Conservation (phyloP, 2,113 vertebrate genomes). For the Lepus timidus region DNA sequence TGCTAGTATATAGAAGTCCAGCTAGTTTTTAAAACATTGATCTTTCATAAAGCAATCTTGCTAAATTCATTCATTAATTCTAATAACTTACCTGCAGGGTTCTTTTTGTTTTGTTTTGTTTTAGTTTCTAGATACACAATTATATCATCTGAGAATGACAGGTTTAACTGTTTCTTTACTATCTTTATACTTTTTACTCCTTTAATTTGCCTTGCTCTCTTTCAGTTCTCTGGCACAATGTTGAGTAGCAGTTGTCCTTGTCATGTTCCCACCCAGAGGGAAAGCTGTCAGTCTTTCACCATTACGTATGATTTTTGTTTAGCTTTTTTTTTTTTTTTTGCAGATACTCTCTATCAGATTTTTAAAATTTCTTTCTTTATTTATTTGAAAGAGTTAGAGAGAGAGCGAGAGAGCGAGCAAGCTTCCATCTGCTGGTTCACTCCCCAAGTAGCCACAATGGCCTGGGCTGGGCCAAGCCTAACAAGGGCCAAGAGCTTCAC, state of each 20-base stretch:
- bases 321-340: background rate
- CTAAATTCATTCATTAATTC: conserved; percentile 50
- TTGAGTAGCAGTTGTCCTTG: background rate
- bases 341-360: background rate
- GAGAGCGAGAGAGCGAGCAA: no score
- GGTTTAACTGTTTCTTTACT: conserved; percentile 29
- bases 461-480: no score
- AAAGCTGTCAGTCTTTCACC: background rate
- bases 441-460: no score
- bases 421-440: no score
- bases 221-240: background rate
- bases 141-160: background rate
- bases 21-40: background rate
- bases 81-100: background rate
- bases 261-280: background rate
- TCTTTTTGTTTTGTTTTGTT: background rate
- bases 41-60: background rate
- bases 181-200: background rate
- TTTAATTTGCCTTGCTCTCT: background rate
- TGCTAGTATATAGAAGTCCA: background rate
- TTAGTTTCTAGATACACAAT: background rate
- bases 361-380: no score
- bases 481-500: no score
- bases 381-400: no score
- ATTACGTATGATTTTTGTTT: background rate